phyloP scores from a whole-genome alignment of 2,797 vertebrate genomes.

The Danio kyathit region DNA sequence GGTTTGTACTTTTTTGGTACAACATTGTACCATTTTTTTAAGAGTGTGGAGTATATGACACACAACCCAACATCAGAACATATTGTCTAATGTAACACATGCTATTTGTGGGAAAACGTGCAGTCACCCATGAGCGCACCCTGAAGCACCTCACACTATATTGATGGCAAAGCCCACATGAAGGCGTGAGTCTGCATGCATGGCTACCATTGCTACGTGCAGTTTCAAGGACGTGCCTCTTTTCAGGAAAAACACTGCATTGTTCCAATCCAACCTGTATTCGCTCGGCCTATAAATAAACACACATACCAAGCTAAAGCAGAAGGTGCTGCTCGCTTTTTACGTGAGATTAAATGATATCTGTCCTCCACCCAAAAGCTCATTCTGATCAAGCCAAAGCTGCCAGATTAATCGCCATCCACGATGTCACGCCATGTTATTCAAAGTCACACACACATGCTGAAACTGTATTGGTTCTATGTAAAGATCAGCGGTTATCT shows the following conservation, averaged over 20 bases:
- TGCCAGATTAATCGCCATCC: slow-evolving; percentile 72
- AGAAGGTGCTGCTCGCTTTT: slow-evolving; percentile 25
- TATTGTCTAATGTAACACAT: slow-evolving; percentile 24
- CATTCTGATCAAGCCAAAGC: slow-evolving; percentile 73
- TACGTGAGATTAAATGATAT: slow-evolving; percentile 74
- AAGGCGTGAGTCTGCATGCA: slow-evolving; percentile 39
- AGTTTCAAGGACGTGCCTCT: slow-evolving; percentile 73
- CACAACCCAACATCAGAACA: neutral
- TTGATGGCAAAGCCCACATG: slow-evolving; percentile 42
- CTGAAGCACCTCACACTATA: slow-evolving; percentile 21
- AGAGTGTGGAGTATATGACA: neutral
- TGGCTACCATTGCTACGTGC: slow-evolving; percentile 74
- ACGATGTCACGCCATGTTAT: slow-evolving; percentile 65
- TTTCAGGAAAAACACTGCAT: slow-evolving; percentile 63
- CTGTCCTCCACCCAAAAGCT: slow-evolving; percentile 72
- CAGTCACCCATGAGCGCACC: slow-evolving; percentile 27
- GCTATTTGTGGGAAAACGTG: slow-evolving; percentile 51
- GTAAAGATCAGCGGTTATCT: slow-evolving; percentile 66
- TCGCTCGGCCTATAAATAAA: slow-evolving; percentile 67
- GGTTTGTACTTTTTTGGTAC: too few relatives aligned
- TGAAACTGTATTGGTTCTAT: slow-evolving; percentile 63
- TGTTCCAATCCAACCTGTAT: slow-evolving; percentile 80
- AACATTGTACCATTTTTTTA: too few relatives aligned
- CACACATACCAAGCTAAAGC: slow-evolving; percentile 52
- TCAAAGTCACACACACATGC: slow-evolving; percentile 63